phyloP scores from a whole-genome alignment of 2,797 vertebrate genomes.

The Spondyliosoma cantharus region DNA sequence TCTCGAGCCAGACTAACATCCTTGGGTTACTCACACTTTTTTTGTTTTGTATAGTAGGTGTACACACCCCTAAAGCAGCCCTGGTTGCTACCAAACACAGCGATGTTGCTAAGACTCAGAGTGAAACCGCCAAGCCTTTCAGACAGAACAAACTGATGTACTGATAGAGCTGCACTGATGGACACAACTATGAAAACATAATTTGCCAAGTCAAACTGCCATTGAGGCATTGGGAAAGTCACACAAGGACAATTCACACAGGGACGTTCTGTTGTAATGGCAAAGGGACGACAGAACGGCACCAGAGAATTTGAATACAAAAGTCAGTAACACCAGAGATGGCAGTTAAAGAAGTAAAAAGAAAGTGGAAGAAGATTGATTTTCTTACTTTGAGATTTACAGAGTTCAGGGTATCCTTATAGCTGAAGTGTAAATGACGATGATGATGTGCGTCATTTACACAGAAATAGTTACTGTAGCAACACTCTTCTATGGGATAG shows the following conservation, averaged over 20 bases:
- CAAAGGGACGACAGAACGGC: not conserved
- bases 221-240: not conserved
- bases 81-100: constrained; percentile 82
- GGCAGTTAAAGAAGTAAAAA: too few relatives aligned
- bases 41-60: constrained; percentile 39
- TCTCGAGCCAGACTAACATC: constrained; percentile 42
- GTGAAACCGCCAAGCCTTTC: constrained; percentile 7
- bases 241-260: not conserved
- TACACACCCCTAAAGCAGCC: constrained; percentile 56
- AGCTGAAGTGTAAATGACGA: too few relatives aligned
- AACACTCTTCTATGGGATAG: too few relatives aligned
- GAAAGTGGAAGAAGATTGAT: too few relatives aligned
- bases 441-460: too few relatives aligned
- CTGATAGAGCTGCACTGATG: not conserved
- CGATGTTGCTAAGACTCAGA: constrained; percentile 60
- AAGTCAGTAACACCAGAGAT: too few relatives aligned
- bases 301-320: too few relatives aligned
- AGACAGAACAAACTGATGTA: constrained; percentile 2
- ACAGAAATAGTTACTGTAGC: too few relatives aligned
- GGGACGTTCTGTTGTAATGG: not conserved
- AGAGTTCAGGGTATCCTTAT: too few relatives aligned
- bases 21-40: constrained; percentile 36
- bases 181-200: not conserved
- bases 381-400: too few relatives aligned
- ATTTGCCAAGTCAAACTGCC: not conserved